Percentiles rank a stretch among this genome's conserved stretches.
These are phyloP conservation scores for Ceuthmochares aereus DNA, from an alignment of 2,113 vertebrate species.

Conservation along the genomic window DNA sequence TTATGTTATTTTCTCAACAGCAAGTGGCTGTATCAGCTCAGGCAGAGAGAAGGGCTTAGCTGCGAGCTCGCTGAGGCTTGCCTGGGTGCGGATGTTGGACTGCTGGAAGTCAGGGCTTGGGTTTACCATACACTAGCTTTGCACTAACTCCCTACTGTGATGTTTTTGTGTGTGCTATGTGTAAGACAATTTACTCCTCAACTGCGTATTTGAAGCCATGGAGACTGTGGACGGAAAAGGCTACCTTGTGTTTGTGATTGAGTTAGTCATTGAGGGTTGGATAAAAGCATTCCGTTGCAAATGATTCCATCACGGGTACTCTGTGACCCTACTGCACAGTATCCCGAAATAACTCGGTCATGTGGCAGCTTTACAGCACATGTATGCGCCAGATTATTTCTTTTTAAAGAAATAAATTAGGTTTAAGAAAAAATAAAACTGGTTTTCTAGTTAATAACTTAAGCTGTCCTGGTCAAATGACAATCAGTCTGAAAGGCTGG, in stretches of 20 bases:
- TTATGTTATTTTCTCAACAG: neutral
- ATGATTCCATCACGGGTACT: neutral
- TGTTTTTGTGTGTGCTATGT: neutral
- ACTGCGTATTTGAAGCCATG: neutral
- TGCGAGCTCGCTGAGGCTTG: neutral
- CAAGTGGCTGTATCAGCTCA: neutral
- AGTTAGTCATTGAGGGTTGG: neutral
- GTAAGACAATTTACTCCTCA: neutral
- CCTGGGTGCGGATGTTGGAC: fast-evolving
- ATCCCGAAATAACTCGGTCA: neutral
- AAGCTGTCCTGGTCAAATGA: neutral
- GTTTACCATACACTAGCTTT: neutral
- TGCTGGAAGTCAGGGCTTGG: neutral
- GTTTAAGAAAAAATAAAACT: neutral
- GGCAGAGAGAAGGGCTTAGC: neutral
- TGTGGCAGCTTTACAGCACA: neutral
- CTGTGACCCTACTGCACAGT: neutral
- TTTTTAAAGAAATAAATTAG: neutral
- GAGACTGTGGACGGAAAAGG: neutral
- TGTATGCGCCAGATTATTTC: neutral
- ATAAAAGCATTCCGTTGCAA: neutral
- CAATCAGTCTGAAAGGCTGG: neutral
- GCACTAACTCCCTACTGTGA: fast-evolving
- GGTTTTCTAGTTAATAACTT: neutral
- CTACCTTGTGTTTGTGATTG: neutral